Conservation (phyloP, 2,113 vertebrate genomes). For the Ardeotis arabs region DNA sequence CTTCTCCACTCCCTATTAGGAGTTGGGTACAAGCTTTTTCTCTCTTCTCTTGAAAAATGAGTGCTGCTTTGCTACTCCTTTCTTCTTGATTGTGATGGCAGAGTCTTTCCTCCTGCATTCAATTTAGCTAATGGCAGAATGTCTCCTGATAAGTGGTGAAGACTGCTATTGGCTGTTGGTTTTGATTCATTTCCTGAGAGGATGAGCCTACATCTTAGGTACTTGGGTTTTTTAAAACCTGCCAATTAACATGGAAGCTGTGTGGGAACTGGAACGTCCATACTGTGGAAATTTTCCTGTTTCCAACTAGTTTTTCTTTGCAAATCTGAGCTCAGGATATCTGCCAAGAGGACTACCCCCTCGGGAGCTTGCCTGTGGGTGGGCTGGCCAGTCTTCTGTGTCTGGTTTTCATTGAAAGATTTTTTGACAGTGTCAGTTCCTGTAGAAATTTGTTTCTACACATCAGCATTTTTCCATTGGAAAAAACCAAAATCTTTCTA, state of each 20-base stretch:
- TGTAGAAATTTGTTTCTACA: conserved; percentile 13
- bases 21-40: neutral
- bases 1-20: neutral
- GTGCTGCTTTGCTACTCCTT: neutral
- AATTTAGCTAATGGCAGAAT: neutral
- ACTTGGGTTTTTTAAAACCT: neutral
- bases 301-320: conserved; percentile 29
- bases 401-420: conserved; percentile 36
- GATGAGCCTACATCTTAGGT: neutral
- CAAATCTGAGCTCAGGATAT: conserved; percentile 3
- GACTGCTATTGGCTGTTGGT: neutral
- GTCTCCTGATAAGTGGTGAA: neutral
- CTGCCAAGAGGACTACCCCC: conserved; percentile 35
- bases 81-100: neutral
- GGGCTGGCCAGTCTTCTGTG: conserved; percentile 5
- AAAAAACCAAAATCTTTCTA: neutral
- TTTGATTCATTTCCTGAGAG: conserved; percentile 35
- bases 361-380: conserved; percentile 24
- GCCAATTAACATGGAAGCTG: conserved; percentile 11
- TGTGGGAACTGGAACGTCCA: conserved; percentile 25
- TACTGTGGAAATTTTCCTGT: conserved; percentile 17
- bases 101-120: neutral
- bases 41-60: neutral
- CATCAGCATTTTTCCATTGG: neutral
- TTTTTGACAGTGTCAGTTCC: conserved; percentile 41